phyloP scores from a whole-genome alignment of 2,888 invertebrate genomes.

The Acronicta leporina region DNA sequence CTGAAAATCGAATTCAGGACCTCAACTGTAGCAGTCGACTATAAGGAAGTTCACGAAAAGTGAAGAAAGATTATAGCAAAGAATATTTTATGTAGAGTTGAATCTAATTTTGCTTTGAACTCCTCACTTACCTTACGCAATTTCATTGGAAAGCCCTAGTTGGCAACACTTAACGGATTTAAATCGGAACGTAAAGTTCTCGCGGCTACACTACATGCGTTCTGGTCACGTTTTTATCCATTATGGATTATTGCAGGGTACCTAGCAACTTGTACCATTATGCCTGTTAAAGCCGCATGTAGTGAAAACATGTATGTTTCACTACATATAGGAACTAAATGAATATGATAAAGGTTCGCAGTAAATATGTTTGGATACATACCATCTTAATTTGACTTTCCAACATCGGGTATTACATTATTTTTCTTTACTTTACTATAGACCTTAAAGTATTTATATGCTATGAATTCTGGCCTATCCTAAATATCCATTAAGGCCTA shows the following conservation, averaged over 20 bases:
- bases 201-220: slow-evolving; percentile 48
- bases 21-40: too few species aligned
- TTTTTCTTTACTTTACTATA: too few species aligned
- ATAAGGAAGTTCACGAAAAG: too few species aligned
- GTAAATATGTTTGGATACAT: not conserved
- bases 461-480: too few species aligned
- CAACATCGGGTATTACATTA: too few species aligned
- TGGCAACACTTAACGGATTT: slow-evolving; percentile 46
- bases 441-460: too few species aligned
- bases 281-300: slow-evolving; percentile 44
- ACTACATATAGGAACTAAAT: slow-evolving; percentile 18
- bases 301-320: slow-evolving; percentile 29
- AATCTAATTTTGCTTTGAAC: slow-evolving; percentile 19
- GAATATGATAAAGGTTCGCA: slow-evolving; percentile 16
- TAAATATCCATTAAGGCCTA: too few species aligned
- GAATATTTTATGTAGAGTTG: not conserved
- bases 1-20: too few species aligned
- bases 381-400: not conserved
- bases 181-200: slow-evolving; percentile 47
- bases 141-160: slow-evolving; percentile 46
- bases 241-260: slow-evolving; percentile 54
- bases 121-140: slow-evolving; percentile 28
- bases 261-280: slow-evolving; percentile 53
- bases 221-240: slow-evolving; percentile 58
- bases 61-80: too few species aligned